These are phyloP conservation scores for Leptodactylus fallax DNA, from an alignment of 2,797 vertebrate genomes.

Conservation along the genomic window DNA sequence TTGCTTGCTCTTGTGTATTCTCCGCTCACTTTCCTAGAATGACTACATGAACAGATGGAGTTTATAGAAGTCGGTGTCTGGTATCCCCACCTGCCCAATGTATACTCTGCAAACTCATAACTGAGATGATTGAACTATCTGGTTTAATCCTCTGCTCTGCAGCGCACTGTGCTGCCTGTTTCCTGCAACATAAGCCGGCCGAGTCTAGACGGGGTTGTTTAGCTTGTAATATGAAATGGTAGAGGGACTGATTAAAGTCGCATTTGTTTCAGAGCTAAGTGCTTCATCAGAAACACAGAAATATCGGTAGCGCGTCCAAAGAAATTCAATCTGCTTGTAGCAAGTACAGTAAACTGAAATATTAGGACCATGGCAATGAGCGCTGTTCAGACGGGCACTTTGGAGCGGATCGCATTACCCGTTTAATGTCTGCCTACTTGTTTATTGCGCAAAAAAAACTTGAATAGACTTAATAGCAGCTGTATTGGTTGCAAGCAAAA, in stretches of 20 bases:
- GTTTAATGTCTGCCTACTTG: slow-evolving; percentile 12
- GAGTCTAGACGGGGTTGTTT: slow-evolving; percentile 57
- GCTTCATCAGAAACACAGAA: slow-evolving; percentile 33
- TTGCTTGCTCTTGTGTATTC: neutral
- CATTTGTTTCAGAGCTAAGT: slow-evolving; percentile 41
- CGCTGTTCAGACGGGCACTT: slow-evolving; percentile 14
- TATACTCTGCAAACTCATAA: slow-evolving; percentile 46
- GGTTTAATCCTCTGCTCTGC: slow-evolving; percentile 32
- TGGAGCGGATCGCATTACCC: slow-evolving; percentile 23
- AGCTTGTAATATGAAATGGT: slow-evolving; percentile 53
- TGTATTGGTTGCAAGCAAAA: neutral
- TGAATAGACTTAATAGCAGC: slow-evolving; percentile 21
- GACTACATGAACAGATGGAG: slow-evolving; percentile 46
- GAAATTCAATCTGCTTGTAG: slow-evolving; percentile 39
- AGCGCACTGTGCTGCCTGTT: neutral
- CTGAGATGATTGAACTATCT: slow-evolving; percentile 18
- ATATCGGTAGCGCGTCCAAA: neutral
- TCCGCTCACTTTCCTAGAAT: slow-evolving; percentile 21
- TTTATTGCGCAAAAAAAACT: slow-evolving; percentile 26
- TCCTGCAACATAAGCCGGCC: slow-evolving; percentile 32
- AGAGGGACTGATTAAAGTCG: slow-evolving; percentile 40
- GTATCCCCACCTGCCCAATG: slow-evolving; percentile 52
- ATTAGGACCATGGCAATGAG: neutral
- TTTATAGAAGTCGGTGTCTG: slow-evolving; percentile 41
- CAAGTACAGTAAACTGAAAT: slow-evolving; percentile 3